Percentiles rank a stretch among this genome's conserved stretches.
Evolutionary conservation across 2,113 vertebrate genomes (phyloP).

Genomic region (Spermophilus dauricus): DNA sequence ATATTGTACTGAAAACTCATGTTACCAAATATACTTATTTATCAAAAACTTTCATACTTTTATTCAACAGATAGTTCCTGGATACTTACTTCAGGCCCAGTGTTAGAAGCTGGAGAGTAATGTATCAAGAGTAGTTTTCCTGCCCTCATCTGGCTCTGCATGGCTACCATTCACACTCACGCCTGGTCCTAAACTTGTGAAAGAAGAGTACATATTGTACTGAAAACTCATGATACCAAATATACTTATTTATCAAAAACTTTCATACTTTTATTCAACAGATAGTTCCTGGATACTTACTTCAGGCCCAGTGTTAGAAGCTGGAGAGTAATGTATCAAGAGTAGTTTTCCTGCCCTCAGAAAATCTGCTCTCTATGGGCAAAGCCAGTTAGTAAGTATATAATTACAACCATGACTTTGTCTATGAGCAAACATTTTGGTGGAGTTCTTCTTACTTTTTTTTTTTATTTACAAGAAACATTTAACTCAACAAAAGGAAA

Average conservation of each 20-base stretch:
- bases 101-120: not conserved
- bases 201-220: not conserved
- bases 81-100: not conserved
- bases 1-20: not conserved
- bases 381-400: not conserved
- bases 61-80: not conserved
- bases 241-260: not conserved
- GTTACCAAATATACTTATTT: not conserved
- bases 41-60: not conserved
- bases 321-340: not conserved
- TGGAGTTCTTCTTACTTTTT: not conserved
- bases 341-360: not conserved
- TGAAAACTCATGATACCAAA: not conserved
- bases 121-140: not conserved
- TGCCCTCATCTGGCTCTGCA: not conserved
- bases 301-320: not conserved
- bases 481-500: not conserved
- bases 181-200: not conserved
- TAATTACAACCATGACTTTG: not conserved
- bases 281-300: not conserved
- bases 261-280: not conserved
- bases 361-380: not conserved
- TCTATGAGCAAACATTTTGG: not conserved
- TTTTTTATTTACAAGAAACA: not conserved
- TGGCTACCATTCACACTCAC: not conserved